Percentiles rank a stretch among this genome's conserved stretches.
These are phyloP conservation scores for Amphiprion percula DNA, from an alignment of 2,113 vertebrate species.

Conservation along the genomic window DNA sequence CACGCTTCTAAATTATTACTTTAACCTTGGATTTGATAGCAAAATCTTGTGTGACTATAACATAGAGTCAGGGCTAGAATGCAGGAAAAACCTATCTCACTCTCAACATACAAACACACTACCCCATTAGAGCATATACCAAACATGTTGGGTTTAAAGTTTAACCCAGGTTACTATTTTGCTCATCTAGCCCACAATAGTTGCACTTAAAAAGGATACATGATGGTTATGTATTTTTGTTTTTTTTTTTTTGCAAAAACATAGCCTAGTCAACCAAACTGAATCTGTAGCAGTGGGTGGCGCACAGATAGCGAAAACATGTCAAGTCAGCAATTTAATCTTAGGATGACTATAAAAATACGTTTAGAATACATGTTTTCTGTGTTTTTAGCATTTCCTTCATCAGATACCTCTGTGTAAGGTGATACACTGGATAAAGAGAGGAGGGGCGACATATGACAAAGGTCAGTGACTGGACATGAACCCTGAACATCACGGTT, in stretches of 20 bases:
- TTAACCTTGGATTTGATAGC: background rate
- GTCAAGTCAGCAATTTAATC: background rate
- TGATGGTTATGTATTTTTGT: background rate
- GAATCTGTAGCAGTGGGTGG: background rate
- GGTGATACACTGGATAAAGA: background rate
- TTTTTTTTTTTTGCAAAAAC: too few species aligned
- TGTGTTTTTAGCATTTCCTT: background rate
- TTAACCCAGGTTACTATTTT: conserved; percentile 11
- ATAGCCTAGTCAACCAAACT: too few species aligned
- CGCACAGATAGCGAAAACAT: background rate
- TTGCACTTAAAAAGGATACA: background rate
- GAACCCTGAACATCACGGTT: background rate
- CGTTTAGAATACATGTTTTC: background rate
- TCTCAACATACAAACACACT: background rate
- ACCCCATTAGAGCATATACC: background rate
- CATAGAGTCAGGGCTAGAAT: background rate
- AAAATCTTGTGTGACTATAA: background rate
- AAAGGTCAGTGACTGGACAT: background rate
- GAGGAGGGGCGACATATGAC: background rate
- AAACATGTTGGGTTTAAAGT: conserved; percentile 1
- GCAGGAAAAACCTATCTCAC: background rate
- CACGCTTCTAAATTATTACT: background rate
- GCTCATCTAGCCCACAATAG: background rate
- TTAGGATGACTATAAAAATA: background rate
- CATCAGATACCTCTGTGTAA: background rate